These are phyloP conservation scores for Chaenogobius annularis DNA, from an alignment of 2,113 vertebrate genomes.

Conservation along the genomic window DNA sequence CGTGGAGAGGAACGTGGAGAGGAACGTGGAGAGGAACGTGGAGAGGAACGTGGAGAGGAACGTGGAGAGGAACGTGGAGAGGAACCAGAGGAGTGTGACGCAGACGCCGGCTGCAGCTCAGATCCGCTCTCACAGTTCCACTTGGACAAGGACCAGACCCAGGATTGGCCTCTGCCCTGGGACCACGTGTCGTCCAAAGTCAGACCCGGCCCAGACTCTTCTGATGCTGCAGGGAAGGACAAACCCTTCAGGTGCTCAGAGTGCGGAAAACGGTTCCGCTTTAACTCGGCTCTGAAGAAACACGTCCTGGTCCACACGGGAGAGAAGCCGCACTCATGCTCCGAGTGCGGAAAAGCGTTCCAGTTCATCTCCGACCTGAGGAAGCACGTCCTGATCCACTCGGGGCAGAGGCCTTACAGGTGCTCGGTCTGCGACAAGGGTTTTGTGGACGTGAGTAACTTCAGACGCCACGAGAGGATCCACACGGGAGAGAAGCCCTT, in stretches of 20 bases:
- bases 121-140: neutral
- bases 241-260: neutral
- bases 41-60: neutral
- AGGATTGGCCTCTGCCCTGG: neutral
- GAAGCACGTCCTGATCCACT: neutral
- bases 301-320: neutral
- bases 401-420: neutral
- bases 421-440: neutral
- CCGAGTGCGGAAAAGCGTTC: neutral
- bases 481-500: neutral
- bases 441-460: neutral
- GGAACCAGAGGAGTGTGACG: neutral
- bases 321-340: neutral
- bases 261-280: neutral
- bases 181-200: neutral
- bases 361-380: neutral
- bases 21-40: neutral
- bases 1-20: neutral
- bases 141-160: neutral
- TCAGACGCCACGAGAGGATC: neutral
- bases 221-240: neutral
- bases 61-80: neutral
- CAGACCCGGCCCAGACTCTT: neutral
- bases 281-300: neutral
- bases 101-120: neutral